phyloP scores from a whole-genome alignment of 30 jellyfish, hydroid and myxozoan genomes.

The Chironex yamaguchii region DNA sequence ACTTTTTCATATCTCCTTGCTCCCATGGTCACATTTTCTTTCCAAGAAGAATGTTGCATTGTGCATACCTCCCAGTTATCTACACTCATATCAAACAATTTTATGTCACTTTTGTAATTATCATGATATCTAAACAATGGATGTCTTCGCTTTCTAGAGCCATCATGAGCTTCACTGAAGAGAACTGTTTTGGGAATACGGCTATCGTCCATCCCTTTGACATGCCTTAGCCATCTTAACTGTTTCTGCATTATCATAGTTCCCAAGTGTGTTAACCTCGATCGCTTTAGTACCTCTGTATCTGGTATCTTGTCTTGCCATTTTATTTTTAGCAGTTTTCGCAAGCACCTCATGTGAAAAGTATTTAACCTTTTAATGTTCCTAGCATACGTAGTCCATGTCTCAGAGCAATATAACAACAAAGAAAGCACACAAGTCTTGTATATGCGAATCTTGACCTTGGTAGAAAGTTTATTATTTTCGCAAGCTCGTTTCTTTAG shows the following conservation, averaged over 20 bases:
- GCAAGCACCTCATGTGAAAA: not conserved
- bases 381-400: not conserved
- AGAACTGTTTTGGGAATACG: not conserved
- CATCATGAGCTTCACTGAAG: not conserved
- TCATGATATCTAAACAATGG: not conserved
- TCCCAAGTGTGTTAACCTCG: not conserved
- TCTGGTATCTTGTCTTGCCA: not conserved
- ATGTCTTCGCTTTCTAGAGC: not conserved
- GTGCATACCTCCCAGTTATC: not conserved
- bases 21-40: not conserved
- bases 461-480: not conserved
- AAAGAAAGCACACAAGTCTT: not conserved
- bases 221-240: not conserved
- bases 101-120: not conserved
- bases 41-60: not conserved
- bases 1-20: not conserved
- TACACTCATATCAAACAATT: not conserved
- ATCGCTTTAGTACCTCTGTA: not conserved
- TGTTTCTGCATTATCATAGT: not conserved
- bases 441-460: not conserved
- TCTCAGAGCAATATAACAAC: not conserved
- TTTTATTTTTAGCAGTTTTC: not conserved
- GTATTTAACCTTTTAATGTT: not conserved
- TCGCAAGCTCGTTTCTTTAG: not conserved
- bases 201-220: not conserved